phyloP scores from a whole-genome alignment of 2,113 vertebrate genomes.

The Dolichotis patagonum region DNA sequence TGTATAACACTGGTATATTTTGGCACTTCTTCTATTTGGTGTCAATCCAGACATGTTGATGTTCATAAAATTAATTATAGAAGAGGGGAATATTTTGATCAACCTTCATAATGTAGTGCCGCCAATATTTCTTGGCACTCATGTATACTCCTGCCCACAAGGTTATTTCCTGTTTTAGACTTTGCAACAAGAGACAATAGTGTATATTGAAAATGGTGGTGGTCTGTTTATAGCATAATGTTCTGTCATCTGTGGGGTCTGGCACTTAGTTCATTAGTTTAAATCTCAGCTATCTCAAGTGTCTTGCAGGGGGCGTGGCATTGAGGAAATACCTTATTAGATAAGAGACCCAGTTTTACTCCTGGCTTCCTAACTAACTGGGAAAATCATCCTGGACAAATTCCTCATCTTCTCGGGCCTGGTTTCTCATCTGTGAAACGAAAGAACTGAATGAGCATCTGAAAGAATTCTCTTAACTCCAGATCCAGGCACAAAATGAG shows the following conservation, averaged over 20 bases:
- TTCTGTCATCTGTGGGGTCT: not conserved
- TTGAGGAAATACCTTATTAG: not conserved
- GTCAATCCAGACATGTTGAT: not conserved
- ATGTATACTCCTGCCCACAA: not conserved
- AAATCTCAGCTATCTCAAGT: not conserved
- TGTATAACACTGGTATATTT: not conserved
- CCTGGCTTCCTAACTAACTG: not conserved
- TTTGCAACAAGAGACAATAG: not conserved
- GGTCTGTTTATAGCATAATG: not conserved
- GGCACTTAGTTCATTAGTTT: not conserved
- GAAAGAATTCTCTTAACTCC: not conserved
- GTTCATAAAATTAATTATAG: constrained; percentile 50
- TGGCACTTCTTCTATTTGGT: constrained; percentile 31
- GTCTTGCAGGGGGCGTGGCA: not conserved
- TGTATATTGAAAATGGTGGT: not conserved
- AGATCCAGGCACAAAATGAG: not conserved
- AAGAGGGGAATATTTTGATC: constrained; percentile 36
- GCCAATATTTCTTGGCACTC: constrained; percentile 43
- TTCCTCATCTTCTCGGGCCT: not conserved
- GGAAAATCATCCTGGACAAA: not conserved
- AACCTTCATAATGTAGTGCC: not conserved
- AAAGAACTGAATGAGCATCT: not conserved
- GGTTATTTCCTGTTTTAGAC: constrained; percentile 34
- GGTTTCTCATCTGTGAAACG: not conserved
- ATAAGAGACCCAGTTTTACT: not conserved